Evolutionary conservation across 2,888 invertebrate species (phyloP), one percentile per base, ranked within the genome.

Genomic region (Pinctada fucata): DNA sequence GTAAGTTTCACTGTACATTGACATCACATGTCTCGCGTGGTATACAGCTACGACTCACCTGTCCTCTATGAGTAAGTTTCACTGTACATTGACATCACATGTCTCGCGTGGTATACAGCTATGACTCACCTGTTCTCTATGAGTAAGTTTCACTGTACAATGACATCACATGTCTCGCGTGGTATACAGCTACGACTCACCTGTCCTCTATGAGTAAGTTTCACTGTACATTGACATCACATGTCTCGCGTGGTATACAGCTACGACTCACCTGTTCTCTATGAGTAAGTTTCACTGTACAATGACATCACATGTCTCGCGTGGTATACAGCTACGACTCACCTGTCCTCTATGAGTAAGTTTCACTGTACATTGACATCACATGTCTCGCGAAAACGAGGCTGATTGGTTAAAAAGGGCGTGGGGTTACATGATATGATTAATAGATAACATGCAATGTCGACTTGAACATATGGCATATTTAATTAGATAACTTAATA

Each of bases 21-120:
- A 1, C 31, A 31, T 31, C 31, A 31, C 31, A n/a, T n/a, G n/a
- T n/a, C n/a, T n/a, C n/a, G n/a, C 48, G 68, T 65, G 1, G 69
- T 74, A 5, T 85, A 79, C 67, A 82, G 79, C 63, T 86, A 86
- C 75, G 82, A 86, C 68, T 76, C 77, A 13, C 86, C 86, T 3
- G 63, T 75, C 1, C 16, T 52, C 6, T 49, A 82, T 47, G 66
- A 52, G 86, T 86, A 82, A 67, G 83, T 69, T 31, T 31, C 31
- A 31, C 31, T 31, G 31, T 31, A 31, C 31, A 31, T 1, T 31
- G 31, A 1, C 31, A 31, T 31, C 31, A 31, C 31, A n/a, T n/a
- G n/a, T n/a, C n/a, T n/a, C n/a, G n/a, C 48, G 68, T 65, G 1
- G 69, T 74, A 5, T 85, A 79, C 67, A 82, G 79, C 63, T 86